Evolutionary conservation across 2,797 vertebrate species (phyloP).

Genomic region (Nannoperca obscura): DNA sequence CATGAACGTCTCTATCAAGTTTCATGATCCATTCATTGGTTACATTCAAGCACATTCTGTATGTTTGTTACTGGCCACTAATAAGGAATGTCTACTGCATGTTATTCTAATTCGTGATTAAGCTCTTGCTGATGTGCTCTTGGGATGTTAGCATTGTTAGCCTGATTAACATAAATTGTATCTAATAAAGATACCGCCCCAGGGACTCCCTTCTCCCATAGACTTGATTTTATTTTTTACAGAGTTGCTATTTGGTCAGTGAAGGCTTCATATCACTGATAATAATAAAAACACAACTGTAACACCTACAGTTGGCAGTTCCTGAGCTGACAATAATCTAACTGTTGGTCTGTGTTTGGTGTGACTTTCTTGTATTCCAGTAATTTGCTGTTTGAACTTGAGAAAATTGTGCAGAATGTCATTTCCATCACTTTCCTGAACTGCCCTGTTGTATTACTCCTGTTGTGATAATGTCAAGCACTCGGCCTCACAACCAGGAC

Average conservation of each 20-base stretch:
- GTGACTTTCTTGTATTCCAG: background rate
- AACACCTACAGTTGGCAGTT: background rate
- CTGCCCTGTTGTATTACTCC: slow-evolving; percentile 1
- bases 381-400: slow-evolving; percentile 10
- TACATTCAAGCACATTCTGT: background rate
- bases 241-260: background rate
- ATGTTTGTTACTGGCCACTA: background rate
- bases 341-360: background rate
- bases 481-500: background rate
- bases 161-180: background rate
- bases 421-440: slow-evolving; percentile 11
- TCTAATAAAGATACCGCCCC: background rate
- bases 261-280: background rate
- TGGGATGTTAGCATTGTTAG: no score
- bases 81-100: background rate
- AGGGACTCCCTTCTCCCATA: background rate
- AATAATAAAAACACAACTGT: background rate
- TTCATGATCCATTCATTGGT: background rate
- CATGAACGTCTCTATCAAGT: background rate
- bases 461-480: slow-evolving; percentile 41
- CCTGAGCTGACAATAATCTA: background rate
- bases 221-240: background rate
- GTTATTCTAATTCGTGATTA: background rate
- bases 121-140: background rate
- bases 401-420: background rate